Conservation (phyloP, 2,888 invertebrate species). For the Epinotia brunnichana region DNA sequence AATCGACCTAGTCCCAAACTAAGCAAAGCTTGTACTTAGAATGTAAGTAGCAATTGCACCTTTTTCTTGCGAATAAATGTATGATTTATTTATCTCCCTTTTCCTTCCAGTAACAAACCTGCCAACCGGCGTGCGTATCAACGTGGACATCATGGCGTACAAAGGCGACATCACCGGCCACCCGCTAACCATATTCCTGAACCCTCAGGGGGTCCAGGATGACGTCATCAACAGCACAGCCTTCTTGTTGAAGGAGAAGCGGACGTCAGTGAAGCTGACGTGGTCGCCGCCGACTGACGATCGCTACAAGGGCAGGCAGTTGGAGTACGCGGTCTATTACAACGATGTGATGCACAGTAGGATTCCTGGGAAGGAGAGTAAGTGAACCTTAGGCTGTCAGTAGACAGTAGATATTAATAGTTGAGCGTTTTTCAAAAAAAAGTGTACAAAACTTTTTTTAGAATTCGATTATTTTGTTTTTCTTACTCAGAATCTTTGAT, state of each 20-base stretch:
- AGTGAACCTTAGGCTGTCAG: slow-evolving; percentile 50
- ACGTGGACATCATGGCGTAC: slow-evolving; percentile 85
- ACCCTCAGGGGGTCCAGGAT: slow-evolving; percentile 78
- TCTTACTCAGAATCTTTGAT: too few relatives aligned
- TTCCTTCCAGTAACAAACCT: slow-evolving; percentile 78
- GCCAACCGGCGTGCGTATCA: slow-evolving; percentile 77
- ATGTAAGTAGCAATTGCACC: too few relatives aligned
- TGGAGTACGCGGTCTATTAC: slow-evolving; percentile 89
- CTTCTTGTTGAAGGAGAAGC: slow-evolving; percentile 78
- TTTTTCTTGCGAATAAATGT: too few relatives aligned
- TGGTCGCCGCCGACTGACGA: slow-evolving; percentile 86
- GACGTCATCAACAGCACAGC: slow-evolving; percentile 81
- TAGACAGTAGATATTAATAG: too few relatives aligned
- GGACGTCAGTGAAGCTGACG: slow-evolving; percentile 85
- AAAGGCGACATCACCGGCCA: slow-evolving; percentile 84
- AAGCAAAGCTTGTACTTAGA: too few relatives aligned
- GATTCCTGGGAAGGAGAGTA: slow-evolving; percentile 82
- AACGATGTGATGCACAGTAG: slow-evolving; percentile 73
- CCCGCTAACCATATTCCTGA: slow-evolving; percentile 72
- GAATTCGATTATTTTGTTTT: too few relatives aligned
- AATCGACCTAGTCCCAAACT: too few relatives aligned
- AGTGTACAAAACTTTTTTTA: too few relatives aligned
- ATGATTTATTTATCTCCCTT: slow-evolving; percentile 40
- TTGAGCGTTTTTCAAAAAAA: too few relatives aligned
- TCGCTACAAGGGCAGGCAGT: slow-evolving; percentile 70